Base-by-base conservation (phyloP, 2,888 invertebrate species). In the Diaphora mendica region DNA sequence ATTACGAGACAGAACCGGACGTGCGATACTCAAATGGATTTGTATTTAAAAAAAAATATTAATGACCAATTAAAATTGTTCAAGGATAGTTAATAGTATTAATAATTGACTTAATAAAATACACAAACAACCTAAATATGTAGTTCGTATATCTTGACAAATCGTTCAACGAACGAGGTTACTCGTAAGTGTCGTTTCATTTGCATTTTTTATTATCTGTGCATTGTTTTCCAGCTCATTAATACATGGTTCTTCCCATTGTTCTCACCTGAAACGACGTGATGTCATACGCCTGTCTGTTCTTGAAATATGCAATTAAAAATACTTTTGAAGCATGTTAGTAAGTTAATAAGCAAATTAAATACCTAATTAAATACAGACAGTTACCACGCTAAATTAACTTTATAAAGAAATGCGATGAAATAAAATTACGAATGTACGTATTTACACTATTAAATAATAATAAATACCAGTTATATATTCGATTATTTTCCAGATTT, bases 171-270 rank as follows among this genome's bases (percentile, higher is more conserved):
- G 73, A 73, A 72, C 39, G 75, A 72, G 75, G 77, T 80, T 75
- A 77, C 75, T 71, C 75, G 70, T 79, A 79, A 68, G 76, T 80
- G 84, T 84, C 78, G 80, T 88, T 87, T 80, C 80, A 89, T 91
- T 89, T 86, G 83, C 88, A 87, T 88, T 85, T 89, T 87, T 89
- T 89, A 88, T 90, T 90, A 88, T 86, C 77, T 83, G 79, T 82
- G 86, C 86, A 90, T 92, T 92, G 91, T 91, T 90, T 87, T 89
- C 81, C 75, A 84, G 87, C 86, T 81, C 85, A 89, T 89, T 91
- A 89, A 86, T 88, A 87, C 86, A 86, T 80, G 86, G 85, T 86
- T 89, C 87, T 90, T 88, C 86, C 87, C 90, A 90, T 91, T 90
- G 90, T 90, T 89, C 82, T 88, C 83, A 79, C 80, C 85, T 89